Percentiles rank a stretch among this genome's conserved stretches.
Evolutionary conservation across 2,888 invertebrate species (phyloP).

Genomic region (Eucera pruinosa): DNA sequence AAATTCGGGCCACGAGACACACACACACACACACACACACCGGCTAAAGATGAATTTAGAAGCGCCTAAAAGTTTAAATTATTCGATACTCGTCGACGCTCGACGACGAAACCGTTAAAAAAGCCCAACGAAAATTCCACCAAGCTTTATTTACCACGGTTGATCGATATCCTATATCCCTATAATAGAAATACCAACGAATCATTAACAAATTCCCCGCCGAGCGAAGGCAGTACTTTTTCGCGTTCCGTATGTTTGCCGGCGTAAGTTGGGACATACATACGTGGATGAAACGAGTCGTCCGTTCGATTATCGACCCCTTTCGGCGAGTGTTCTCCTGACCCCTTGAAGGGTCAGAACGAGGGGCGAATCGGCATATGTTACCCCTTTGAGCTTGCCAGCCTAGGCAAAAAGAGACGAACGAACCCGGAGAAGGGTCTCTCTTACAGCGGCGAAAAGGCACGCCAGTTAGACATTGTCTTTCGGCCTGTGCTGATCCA

Average conservation of each 20-base stretch:
- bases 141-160: background rate
- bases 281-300: slow-evolving; percentile 19
- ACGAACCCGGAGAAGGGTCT: slow-evolving; percentile 26
- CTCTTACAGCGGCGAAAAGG: slow-evolving; percentile 40
- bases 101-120: background rate
- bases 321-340: slow-evolving; percentile 60
- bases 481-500: slow-evolving; percentile 57
- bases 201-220: no score
- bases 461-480: slow-evolving; percentile 69
- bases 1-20: background rate
- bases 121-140: slow-evolving; percentile 5
- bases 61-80: slow-evolving; percentile 28
- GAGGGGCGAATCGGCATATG: slow-evolving; percentile 49
- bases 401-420: slow-evolving; percentile 26
- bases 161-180: slow-evolving; percentile 12
- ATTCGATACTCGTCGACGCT: slow-evolving; percentile 13
- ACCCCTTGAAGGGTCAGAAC: slow-evolving; percentile 50
- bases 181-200: background rate
- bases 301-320: slow-evolving; percentile 67
- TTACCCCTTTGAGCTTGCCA: slow-evolving; percentile 57
- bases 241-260: no score
- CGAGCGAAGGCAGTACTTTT: background rate
- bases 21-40: no score
- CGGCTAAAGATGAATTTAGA: slow-evolving; percentile 18
- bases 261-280: no score